Base-by-base conservation (phyloP, 2,888 invertebrate genomes). In the Alcis repandata region DNA sequence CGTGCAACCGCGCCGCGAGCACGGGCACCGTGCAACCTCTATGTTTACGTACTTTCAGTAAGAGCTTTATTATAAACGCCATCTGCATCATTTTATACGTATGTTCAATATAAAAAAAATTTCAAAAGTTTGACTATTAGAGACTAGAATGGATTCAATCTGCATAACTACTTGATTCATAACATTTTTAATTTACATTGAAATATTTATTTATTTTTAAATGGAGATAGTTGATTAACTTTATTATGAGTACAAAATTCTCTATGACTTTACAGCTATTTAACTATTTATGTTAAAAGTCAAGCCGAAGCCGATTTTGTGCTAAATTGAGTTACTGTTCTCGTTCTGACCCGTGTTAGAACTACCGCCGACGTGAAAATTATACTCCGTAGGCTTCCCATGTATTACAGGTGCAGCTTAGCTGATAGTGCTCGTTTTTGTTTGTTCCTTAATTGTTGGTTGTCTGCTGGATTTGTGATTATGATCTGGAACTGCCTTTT, bases 1-100 rank as follows among this genome's bases (percentile, higher is more conserved):
- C 81, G 79, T 72, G 77, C 73, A 45, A 45, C 43, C 71, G 73
- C 61, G 69, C 67, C 66, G 71, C 67, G 63, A 64, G 68, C 61
- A 46, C 49, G 51, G 52, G 59, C 63, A 40, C 61, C 49, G 46
- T 62, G 63, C 63, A 20, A 63, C 59, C 65, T 49, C 49, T 60
- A 46, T 48, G 41, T 53, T 58, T 52, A 0, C 1, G 20, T 51
- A 57, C 13, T 33, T 1, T n/a, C 57, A 60, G 60, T 65, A 65
- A 38, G 60, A 15, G 36, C 54, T 8, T 19, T 41, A 13, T 22
- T 53, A 36, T 10, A 36, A n/a, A n/a, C n/a, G n/a, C n/a, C n/a
- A n/a, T n/a, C n/a, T n/a, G n/a, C n/a, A n/a, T n/a, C n/a, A n/a
- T n/a, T n/a, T n/a, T n/a, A n/a, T n/a, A n/a, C n/a, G n/a, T n/a